Conservation (phyloP, 2,888 invertebrate species). For the Trichacis sp. region DNA sequence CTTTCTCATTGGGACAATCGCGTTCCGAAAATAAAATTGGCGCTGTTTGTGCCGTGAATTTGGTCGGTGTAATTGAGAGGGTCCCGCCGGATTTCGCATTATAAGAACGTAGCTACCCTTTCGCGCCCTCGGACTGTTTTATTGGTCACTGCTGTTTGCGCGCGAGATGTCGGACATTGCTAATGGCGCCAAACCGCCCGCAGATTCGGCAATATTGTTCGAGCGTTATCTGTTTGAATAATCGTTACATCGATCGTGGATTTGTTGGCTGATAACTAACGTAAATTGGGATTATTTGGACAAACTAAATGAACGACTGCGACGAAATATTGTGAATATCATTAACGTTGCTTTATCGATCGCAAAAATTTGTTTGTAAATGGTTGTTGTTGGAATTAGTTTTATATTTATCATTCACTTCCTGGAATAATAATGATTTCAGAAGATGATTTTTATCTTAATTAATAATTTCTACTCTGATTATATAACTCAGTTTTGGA, state of each 20-base stretch:
- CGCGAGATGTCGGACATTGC: conserved; percentile 17
- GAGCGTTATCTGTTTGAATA: conserved; percentile 4
- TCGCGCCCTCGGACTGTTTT: conserved; percentile 2
- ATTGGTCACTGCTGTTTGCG: conserved; percentile 6
- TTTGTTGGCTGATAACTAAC: not conserved
- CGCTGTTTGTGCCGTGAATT: not conserved
- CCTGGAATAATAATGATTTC: too few species aligned
- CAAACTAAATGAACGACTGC: not conserved
- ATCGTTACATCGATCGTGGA: conserved; percentile 2
- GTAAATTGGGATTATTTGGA: not conserved
- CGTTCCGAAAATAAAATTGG: not conserved
- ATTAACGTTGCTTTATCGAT: too few species aligned
- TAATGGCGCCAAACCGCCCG: conserved; percentile 17
- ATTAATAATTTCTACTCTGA: too few species aligned
- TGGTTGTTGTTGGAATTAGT: too few species aligned
- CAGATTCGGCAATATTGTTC: conserved; percentile 5
- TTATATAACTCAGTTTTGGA: too few species aligned
- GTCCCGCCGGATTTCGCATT: not conserved
- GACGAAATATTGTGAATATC: not conserved
- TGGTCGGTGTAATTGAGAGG: conserved; percentile 8
- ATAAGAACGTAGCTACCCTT: conserved; percentile 3
- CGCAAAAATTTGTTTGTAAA: too few species aligned
- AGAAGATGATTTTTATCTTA: too few species aligned
- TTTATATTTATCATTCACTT: too few species aligned
- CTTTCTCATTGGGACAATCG: not conserved